Evolutionary conservation across 2,113 vertebrate genomes (phyloP), one percentile per base, ranked within the genome.

Genomic region (Scalopus aquaticus): DNA sequence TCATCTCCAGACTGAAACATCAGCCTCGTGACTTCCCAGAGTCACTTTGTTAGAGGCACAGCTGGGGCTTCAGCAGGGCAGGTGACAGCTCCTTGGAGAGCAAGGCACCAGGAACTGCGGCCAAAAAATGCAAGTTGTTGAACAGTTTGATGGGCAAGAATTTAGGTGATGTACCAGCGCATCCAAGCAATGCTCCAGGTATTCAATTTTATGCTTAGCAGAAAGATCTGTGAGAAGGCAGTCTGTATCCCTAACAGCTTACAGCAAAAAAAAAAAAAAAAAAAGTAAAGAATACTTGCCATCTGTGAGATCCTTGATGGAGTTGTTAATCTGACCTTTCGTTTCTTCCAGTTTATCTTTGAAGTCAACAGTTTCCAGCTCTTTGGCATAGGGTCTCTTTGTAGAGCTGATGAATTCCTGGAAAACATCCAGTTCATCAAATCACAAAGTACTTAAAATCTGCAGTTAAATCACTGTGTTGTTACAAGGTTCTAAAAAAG

Each of bases 381-480:
- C 98, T 35, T 98, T 98, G 8, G 98, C 98, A 81, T 98, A 98
- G 58, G 98, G 98, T 94, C 98, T 98, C 93, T 98, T 99, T 9
- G 98, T 98, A 60, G 98, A 98, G 94, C 98, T 98, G 69, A 98
- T 90, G 84, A 99, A 99, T 56, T 98, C 98, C 98, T 99, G 93
- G 67, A 98, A 98, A 88, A 97, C 9, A 97, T 1, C 64, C 84
- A 67, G 30, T 65, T 95, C 69, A 90, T 44, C n/a, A 92, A 96
- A 35, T 80, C 51, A 81, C 64, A 46, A 72, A 58, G 42, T 10
- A n/a, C 15, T 78, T 35, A 19, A 73, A 37, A 44, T 28, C 51
- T 44, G 8, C 22, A 54, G 46, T 30, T 32, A 56, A 37, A 20
- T 26, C 46, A 54, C 7, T 30, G 5, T 1, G 2, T 20, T 30